Conservation (phyloP, 2,797 vertebrate genomes). For the Anniella stebbinsi region DNA sequence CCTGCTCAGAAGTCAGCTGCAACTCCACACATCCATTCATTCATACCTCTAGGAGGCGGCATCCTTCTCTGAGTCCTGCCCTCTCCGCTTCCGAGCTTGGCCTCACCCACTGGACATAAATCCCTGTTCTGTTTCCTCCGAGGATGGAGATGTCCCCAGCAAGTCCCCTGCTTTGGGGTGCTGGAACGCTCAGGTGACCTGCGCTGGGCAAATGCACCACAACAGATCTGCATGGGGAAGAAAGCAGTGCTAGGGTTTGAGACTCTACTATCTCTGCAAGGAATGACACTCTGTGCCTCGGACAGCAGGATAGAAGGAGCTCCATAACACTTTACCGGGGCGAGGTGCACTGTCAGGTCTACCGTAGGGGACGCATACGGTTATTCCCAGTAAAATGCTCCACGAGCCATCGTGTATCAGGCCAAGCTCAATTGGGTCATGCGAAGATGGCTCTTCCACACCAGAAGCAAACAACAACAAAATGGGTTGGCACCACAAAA, state of each 20-base stretch:
- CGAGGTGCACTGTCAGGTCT: rapidly evolving
- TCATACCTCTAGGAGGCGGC: conserved; percentile 67
- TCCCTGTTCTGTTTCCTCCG: conserved; percentile 88
- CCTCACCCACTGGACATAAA: conserved; percentile 81
- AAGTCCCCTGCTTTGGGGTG: conserved; percentile 76
- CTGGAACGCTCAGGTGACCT: conserved; percentile 71
- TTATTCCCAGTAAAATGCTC: background rate
- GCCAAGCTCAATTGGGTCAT: background rate
- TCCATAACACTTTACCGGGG: background rate
- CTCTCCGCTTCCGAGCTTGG: conserved; percentile 45
- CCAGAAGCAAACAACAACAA: background rate
- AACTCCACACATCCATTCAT: conserved; percentile 16
- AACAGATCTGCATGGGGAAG: conserved; percentile 74
- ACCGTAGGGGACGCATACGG: background rate
- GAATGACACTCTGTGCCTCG: background rate
- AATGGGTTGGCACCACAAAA: too few relatives aligned
- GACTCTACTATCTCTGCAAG: conserved; percentile 23
- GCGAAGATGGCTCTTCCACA: background rate
- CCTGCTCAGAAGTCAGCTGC: background rate
- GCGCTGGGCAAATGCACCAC: conserved; percentile 73
- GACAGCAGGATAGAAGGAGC: background rate
- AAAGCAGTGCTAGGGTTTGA: conserved; percentile 3
- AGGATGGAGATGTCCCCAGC: conserved; percentile 83
- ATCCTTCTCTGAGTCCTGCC: conserved; percentile 59
- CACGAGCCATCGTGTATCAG: background rate